Percentiles rank a stretch among this genome's conserved stretches.
phyloP scores from a whole-genome alignment of 53 echinoderm and acorn worm species.

The Echinarachnius parma region DNA sequence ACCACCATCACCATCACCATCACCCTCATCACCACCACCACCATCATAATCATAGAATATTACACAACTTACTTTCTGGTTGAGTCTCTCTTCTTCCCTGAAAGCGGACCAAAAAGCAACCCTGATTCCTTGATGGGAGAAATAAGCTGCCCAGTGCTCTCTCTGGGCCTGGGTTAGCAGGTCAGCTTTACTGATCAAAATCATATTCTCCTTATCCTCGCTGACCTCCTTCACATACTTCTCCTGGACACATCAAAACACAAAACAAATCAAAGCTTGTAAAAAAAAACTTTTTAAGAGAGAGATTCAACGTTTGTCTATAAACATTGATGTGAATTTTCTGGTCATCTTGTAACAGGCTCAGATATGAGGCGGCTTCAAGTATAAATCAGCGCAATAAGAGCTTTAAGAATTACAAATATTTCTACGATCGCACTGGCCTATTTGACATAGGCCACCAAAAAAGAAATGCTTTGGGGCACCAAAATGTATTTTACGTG shows the following conservation, averaged over 20 bases:
- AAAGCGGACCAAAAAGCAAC: constrained; percentile 97
- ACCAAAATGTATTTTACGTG: too few species aligned
- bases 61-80: constrained; percentile 47
- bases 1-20: constrained; percentile 30
- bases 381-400: too few species aligned
- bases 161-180: constrained; percentile 76
- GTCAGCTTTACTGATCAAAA: constrained; percentile 94
- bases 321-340: too few species aligned
- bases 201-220: constrained; percentile 76
- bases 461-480: too few species aligned
- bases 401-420: too few species aligned
- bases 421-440: too few species aligned
- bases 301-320: too few species aligned
- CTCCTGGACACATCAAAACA: constrained; percentile 80
- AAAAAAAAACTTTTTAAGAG: too few species aligned
- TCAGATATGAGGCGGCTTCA: too few species aligned
- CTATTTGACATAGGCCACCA: too few species aligned
- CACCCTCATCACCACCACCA: background rate
- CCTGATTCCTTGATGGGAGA: constrained; percentile 69
- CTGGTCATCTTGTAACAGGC: too few species aligned
- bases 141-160: constrained; percentile 78
- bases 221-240: constrained; percentile 96
- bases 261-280: too few species aligned
- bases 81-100: constrained; percentile 71
- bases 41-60: background rate